Evolutionary conservation across 2,888 invertebrate species (phyloP), one percentile per base, ranked within the genome.

Genomic region (Hydroisotoma schaefferi): DNA sequence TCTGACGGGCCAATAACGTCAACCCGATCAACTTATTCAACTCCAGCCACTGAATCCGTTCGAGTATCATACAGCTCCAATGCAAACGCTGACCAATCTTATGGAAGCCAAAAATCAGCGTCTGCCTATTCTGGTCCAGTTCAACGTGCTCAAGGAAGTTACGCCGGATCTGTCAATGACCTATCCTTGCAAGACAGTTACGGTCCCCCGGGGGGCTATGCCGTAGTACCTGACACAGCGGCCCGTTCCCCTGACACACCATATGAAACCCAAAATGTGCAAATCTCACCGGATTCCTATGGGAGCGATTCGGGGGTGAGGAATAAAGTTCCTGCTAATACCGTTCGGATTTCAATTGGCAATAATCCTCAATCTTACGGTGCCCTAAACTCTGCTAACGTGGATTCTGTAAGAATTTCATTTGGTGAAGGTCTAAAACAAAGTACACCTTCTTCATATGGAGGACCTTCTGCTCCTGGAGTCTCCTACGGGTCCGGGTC

Each of bases 291-390:
- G 26, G 10, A 26, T 10, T 55, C 23, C 26, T 25, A 28, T 2
- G 27, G 27, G 3, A 18, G 28, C 12, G 28, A n/a, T 20, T n/a
- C n/a, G n/a, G n/a, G n/a, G n/a, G n/a, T n/a, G n/a, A n/a, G n/a
- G n/a, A n/a, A n/a, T n/a, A n/a, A n/a, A 25, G 26, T 43, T 44
- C 44, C 52, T 37, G 25, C n/a, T 5, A 38, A 52, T 15, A 37
- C 52, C 18, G 52, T 52, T 22, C 18, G 52, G 3, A 25, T 52
- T 12, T 29, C 52, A 3, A 37, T 37, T 23, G 37, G 37, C 3
- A 33, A 15, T 33, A 15, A 6, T 15, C 33, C 6, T 6, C 15
- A 6, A 33, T 33, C 33, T 33, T 33, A 33, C 33, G 33, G 33
- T 33, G 33, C n/a, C n/a, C n/a, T n/a, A n/a, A n/a, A n/a, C n/a